Evolutionary conservation across 30 jellyfish, hydroid and myxozoan genomes (phyloP).

Genomic region (Morbakka virulenta): DNA sequence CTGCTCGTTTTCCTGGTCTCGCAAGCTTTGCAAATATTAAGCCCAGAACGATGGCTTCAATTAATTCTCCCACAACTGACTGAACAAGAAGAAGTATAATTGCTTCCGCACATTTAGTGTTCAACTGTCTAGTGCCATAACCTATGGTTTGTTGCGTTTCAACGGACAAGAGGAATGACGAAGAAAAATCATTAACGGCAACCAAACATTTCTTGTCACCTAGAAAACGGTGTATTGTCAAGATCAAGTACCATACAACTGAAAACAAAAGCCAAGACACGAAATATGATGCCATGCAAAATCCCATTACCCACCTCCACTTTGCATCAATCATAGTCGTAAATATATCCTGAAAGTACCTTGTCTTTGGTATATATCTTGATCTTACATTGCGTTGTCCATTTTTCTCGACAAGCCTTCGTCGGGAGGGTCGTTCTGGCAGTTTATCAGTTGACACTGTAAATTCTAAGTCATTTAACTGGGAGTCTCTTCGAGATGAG

Average conservation of each 20-base stretch:
- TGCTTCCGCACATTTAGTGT: conserved; percentile 77
- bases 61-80: conserved; percentile 60
- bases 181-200: conserved; percentile 55
- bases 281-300: conserved; percentile 55
- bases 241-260: conserved; percentile 81
- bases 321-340: conserved; percentile 91
- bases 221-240: conserved; percentile 8
- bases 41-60: conserved; percentile 78
- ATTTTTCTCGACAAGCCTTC: conserved; percentile 80
- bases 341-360: conserved; percentile 76
- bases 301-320: conserved; percentile 87
- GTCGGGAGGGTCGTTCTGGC: conserved; percentile 49
- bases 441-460: conserved; percentile 24
- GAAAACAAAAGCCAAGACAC: conserved; percentile 75
- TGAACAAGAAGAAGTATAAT: conserved; percentile 68
- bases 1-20: conserved; percentile 82
- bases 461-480: background rate
- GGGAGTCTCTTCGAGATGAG: background rate
- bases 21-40: conserved; percentile 88
- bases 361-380: conserved; percentile 59
- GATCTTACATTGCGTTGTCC: conserved; percentile 90
- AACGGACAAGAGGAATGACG: conserved; percentile 74
- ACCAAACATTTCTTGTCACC: conserved; percentile 52
- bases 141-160: conserved; percentile 97
- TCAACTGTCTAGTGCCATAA: conserved; percentile 83